Conservation (phyloP, 1,140 invertebrate genomes). For the Zaprionus davidi region DNA sequence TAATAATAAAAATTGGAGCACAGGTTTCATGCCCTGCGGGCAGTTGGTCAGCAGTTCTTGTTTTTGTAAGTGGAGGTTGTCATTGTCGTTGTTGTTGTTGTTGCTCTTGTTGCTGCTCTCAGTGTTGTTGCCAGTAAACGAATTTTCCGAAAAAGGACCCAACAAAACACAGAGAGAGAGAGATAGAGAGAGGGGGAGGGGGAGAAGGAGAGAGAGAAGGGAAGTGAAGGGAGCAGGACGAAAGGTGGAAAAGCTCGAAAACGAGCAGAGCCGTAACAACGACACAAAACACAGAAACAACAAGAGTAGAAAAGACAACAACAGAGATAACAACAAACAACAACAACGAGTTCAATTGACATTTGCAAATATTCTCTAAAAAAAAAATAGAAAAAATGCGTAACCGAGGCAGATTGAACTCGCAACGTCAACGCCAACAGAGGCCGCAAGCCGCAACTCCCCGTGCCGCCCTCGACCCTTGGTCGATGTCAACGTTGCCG, state of each 20-base stretch:
- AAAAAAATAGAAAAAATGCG: background rate
- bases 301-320: background rate
- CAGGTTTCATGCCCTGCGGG: constrained; percentile 5
- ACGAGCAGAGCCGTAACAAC: background rate
- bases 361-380: constrained; percentile 11
- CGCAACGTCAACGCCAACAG: background rate
- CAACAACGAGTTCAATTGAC: constrained; percentile 7
- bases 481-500: background rate
- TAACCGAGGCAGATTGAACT: constrained; percentile 11
- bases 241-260: background rate
- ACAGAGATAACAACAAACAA: background rate
- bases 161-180: background rate
- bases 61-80: constrained; percentile 9
- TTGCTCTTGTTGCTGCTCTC: background rate
- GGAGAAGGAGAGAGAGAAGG: background rate
- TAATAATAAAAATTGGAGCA: constrained; percentile 10
- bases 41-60: constrained; percentile 4
- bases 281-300: background rate
- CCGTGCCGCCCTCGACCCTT: background rate
- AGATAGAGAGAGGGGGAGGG: background rate
- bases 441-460: background rate
- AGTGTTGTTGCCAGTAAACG: constrained; percentile 2
- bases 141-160: constrained; percentile 4
- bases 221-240: background rate
- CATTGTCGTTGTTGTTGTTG: background rate